phyloP scores from a whole-genome alignment of 2,888 invertebrate genomes.

The Xestia sexstrigata region DNA sequence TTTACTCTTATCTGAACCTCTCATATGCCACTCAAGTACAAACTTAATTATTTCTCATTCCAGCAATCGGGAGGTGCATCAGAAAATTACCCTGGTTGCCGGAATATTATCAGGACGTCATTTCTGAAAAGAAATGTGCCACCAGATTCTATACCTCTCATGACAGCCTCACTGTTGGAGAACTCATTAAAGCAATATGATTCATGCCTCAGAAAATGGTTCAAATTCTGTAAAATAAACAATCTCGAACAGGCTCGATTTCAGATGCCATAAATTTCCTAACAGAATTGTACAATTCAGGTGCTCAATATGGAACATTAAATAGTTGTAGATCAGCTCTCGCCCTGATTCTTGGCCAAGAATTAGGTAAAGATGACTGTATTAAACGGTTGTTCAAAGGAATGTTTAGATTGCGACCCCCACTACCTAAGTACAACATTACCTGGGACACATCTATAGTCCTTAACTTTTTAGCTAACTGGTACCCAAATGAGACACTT shows the following conservation, averaged over 20 bases:
- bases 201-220: not conserved
- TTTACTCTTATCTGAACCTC: not conserved
- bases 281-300: not conserved
- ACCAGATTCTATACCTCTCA: not conserved
- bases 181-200: conserved; percentile 3
- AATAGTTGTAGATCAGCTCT: not conserved
- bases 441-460: conserved; percentile 4
- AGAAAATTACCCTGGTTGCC: not conserved
- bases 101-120: not conserved
- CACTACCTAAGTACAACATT: not conserved
- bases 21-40: not conserved
- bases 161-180: not conserved
- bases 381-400: not conserved
- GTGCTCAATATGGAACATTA: not conserved
- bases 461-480: not conserved
- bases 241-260: no score
- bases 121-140: not conserved
- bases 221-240: not conserved
- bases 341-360: not conserved
- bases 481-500: conserved; percentile 1
- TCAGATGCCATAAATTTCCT: no score
- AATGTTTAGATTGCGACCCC: not conserved
- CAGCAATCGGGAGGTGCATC: not conserved
- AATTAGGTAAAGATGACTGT: not conserved
- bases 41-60: conserved; percentile 6